These are phyloP conservation scores for Corythaeola cristata DNA, from an alignment of 2,113 vertebrate genomes.

Conservation along the genomic window DNA sequence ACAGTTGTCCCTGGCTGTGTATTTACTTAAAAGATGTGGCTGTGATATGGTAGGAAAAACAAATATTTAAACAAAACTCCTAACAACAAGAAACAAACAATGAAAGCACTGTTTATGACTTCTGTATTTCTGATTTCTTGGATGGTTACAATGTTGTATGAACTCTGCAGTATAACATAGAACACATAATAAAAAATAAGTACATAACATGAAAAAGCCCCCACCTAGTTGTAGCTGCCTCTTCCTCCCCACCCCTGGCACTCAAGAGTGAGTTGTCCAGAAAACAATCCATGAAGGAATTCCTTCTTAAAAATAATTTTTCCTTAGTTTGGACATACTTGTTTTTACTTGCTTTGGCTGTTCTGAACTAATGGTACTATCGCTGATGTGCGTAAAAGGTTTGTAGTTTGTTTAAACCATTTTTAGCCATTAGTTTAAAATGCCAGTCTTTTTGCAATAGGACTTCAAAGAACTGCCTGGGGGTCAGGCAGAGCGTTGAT, in stretches of 20 bases:
- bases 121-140: background rate
- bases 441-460: background rate
- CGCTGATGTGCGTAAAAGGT: fast-evolving
- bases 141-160: background rate
- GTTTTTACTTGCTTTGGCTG: background rate
- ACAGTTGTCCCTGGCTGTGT: background rate
- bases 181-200: background rate
- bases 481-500: background rate
- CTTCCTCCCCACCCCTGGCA: background rate
- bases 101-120: background rate
- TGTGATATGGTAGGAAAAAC: background rate
- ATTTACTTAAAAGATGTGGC: background rate
- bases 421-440: background rate
- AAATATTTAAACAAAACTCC: background rate
- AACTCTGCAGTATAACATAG: background rate
- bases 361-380: background rate
- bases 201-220: background rate
- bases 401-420: background rate
- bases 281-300: background rate
- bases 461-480: background rate
- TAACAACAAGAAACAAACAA: background rate
- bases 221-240: background rate
- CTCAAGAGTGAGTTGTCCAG: background rate
- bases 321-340: background rate
- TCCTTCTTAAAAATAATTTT: background rate